Evolutionary conservation across 2,888 invertebrate genomes (phyloP).

Genomic region (Agriopis leucophaearia): DNA sequence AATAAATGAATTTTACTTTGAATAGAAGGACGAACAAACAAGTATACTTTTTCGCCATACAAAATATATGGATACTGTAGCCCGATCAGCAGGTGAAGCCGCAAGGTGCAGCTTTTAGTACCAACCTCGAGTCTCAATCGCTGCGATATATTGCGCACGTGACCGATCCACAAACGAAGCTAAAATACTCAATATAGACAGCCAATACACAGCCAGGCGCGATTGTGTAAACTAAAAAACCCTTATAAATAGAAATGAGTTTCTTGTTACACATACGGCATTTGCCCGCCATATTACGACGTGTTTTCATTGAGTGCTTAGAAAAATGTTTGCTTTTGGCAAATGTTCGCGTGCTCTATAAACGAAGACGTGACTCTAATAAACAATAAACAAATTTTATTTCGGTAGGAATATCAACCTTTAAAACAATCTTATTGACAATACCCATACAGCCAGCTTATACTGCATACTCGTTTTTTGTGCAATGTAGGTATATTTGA

Average conservation of each 20-base stretch:
- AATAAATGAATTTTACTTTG: no score
- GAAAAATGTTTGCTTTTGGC: conserved; percentile 6
- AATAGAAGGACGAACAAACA: neutral
- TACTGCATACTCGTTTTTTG: no score
- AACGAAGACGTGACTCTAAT: conserved; percentile 20
- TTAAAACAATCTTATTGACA: neutral
- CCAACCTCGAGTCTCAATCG: neutral
- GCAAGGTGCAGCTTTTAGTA: neutral
- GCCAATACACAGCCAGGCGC: conserved; percentile 7
- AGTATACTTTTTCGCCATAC: neutral
- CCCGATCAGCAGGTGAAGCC: neutral
- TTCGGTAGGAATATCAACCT: neutral
- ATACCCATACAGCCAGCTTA: no score
- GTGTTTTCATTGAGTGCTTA: conserved; percentile 7
- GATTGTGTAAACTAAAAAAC: conserved; percentile 20
- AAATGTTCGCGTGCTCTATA: conserved; percentile 7
- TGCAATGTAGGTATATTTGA: no score
- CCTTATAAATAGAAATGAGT: conserved; percentile 26
- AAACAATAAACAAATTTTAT: conserved; percentile 14
- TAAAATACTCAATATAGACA: conserved; percentile 10
- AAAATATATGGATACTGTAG: no score
- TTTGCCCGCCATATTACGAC: conserved; percentile 5
- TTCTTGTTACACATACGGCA: neutral
- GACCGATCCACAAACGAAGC: conserved; percentile 7
- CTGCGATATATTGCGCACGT: conserved; percentile 9